Evolutionary conservation across 2,888 invertebrate genomes (phyloP).

Genomic region (Scaptomyza flava): DNA sequence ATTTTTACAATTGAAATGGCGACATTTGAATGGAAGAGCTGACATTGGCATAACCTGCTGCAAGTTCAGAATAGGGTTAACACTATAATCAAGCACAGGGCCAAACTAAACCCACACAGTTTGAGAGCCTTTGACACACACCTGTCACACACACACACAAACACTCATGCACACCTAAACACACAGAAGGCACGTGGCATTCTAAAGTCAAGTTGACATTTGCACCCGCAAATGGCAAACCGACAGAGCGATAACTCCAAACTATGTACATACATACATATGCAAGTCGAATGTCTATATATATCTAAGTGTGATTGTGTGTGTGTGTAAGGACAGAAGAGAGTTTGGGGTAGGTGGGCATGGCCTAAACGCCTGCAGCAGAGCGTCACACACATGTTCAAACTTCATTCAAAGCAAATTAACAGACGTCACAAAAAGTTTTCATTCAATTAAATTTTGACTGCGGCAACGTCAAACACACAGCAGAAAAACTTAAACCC

Average conservation of each 20-base stretch:
- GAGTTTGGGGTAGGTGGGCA: not conserved
- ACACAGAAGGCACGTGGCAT: slow-evolving; percentile 44
- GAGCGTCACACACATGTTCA: slow-evolving; percentile 56
- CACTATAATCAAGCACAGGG: slow-evolving; percentile 73
- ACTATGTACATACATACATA: slow-evolving; percentile 38
- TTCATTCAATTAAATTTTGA: slow-evolving; percentile 75
- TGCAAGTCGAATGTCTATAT: slow-evolving; percentile 11
- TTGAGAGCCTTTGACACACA: slow-evolving; percentile 42
- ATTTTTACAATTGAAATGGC: slow-evolving; percentile 60
- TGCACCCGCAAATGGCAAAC: slow-evolving; percentile 72
- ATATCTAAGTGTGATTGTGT: not conserved
- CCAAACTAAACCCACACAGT: slow-evolving; percentile 36
- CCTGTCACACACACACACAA: slow-evolving; percentile 27
- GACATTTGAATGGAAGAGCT: slow-evolving; percentile 58
- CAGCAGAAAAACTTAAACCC: slow-evolving; percentile 10
- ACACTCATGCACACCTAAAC: slow-evolving; percentile 36
- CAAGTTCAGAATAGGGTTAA: slow-evolving; percentile 72
- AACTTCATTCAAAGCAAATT: slow-evolving; percentile 76
- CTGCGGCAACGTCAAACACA: slow-evolving; percentile 30
- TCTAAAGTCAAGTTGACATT: slow-evolving; percentile 78
- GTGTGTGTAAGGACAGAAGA: not conserved
- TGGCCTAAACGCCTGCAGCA: slow-evolving; percentile 12
- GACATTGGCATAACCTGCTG: slow-evolving; percentile 66
- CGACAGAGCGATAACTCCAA: slow-evolving; percentile 50
- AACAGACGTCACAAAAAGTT: slow-evolving; percentile 72